Conservation (phyloP, 2,797 vertebrate genomes). For the Glyptemys insculpta region DNA sequence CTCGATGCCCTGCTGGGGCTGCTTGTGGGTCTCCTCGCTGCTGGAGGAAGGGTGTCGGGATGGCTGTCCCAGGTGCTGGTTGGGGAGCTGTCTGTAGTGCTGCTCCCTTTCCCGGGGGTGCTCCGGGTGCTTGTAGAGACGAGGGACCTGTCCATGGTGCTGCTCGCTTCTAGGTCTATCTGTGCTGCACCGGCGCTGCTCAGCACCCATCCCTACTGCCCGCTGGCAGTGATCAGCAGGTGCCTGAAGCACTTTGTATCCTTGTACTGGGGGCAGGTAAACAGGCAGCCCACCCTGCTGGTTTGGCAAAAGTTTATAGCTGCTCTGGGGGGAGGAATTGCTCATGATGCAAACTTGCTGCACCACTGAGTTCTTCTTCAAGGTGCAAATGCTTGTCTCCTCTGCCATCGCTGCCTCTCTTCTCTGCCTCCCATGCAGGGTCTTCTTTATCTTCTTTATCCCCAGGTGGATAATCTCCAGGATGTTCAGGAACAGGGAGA, state of each 20-base stretch:
- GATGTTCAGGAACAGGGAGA: conserved; percentile 92
- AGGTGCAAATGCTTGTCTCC: conserved; percentile 77
- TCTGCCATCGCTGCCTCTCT: conserved; percentile 79
- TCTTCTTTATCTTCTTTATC: conserved; percentile 89
- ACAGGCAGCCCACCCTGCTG: conserved; percentile 61
- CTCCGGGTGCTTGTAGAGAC: conserved; percentile 41
- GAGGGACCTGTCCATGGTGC: conserved; percentile 66
- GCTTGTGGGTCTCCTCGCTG: conserved; percentile 78
- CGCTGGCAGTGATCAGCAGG: conserved; percentile 30
- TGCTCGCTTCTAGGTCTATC: conserved; percentile 63
- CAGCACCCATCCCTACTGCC: neutral
- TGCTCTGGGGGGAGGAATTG: conserved; percentile 82
- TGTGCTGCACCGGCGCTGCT: conserved; percentile 23
- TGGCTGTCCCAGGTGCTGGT: conserved; percentile 79
- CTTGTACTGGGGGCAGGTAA: conserved; percentile 60
- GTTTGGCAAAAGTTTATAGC: conserved; percentile 73
- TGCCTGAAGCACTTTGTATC: conserved; percentile 46
- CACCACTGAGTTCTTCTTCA: conserved; percentile 88
- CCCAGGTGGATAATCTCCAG: conserved; percentile 94
- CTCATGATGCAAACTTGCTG: conserved; percentile 82
- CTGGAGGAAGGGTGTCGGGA: conserved; percentile 74
- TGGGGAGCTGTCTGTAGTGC: neutral
- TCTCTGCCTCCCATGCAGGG: conserved; percentile 80
- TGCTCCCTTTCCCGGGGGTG: neutral
- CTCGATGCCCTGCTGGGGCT: conserved; percentile 43